A percentile compares a stretch with the other conserved stretches of the same genome.
These are phyloP conservation scores for Reticulitermes lucifugus DNA, from an alignment of 2,888 invertebrate species.

Conservation along the genomic window DNA sequence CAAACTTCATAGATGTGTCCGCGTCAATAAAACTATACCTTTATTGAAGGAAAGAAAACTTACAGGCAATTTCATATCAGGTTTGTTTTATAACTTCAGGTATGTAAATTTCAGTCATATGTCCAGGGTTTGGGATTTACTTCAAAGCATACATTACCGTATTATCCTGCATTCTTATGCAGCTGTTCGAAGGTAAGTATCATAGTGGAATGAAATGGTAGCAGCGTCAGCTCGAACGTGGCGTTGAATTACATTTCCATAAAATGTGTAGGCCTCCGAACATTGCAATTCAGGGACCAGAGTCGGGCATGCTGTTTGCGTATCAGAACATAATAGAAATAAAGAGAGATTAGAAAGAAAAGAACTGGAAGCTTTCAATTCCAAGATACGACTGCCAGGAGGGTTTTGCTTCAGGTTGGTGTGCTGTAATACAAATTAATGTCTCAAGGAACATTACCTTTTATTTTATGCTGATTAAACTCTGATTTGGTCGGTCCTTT, in stretches of 20 bases:
- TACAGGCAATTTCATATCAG: not conserved
- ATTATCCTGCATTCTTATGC: not conserved
- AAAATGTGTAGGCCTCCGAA: not conserved
- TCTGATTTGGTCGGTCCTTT: not conserved
- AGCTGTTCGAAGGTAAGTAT: not conserved
- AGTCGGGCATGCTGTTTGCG: not conserved
- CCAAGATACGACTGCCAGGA: not conserved
- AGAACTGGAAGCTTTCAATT: not conserved
- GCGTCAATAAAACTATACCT: not conserved
- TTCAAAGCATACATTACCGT: not conserved
- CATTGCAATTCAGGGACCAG: not conserved
- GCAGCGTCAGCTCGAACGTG: not conserved
- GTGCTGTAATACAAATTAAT: not conserved
- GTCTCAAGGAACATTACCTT: not conserved
- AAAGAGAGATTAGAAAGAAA: not conserved
- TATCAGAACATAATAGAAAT: not conserved
- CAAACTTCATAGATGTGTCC: not conserved
- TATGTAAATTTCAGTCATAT: constrained; percentile 5
- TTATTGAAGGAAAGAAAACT: not conserved
- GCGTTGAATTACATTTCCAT: constrained; percentile 13
- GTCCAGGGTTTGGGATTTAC: not conserved
- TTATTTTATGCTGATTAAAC: not conserved
- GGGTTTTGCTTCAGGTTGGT: not conserved
- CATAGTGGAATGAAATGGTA: not conserved
- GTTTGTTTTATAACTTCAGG: not conserved